A percentile compares a stretch with the other conserved stretches of the same genome.
These are phyloP conservation scores for Papilio helenus DNA, from an alignment of 1,140 invertebrate species.

Conservation along the genomic window DNA sequence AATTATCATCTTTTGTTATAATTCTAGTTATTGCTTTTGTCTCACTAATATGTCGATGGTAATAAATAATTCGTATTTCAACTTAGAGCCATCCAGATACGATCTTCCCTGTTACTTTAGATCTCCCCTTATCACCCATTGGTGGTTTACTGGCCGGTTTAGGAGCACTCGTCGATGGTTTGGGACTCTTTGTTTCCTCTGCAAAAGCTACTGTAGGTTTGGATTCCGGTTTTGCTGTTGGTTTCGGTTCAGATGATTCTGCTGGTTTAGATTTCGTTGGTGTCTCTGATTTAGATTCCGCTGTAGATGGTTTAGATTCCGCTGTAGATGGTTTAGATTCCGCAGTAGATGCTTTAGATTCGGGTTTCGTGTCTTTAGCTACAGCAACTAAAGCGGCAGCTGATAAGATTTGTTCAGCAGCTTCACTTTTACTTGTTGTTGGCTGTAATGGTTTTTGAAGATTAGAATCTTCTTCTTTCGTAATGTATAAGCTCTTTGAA, in stretches of 20 bases:
- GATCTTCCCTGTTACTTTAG: slow-evolving; percentile 86
- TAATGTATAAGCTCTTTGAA: slow-evolving; percentile 67
- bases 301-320: slow-evolving; percentile 42
- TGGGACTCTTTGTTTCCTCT: slow-evolving; percentile 49
- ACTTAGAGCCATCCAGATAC: slow-evolving; percentile 86
- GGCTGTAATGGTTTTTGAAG: slow-evolving; percentile 65
- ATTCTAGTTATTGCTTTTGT: slow-evolving; percentile 38
- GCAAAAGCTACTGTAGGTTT: slow-evolving; percentile 30
- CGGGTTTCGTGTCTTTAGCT: slow-evolving; percentile 49
- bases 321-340: slow-evolving; percentile 44
- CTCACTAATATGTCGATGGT: slow-evolving; percentile 33
- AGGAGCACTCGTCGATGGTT: slow-evolving; percentile 41
- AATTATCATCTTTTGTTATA: slow-evolving; percentile 1
- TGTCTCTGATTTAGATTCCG: slow-evolving; percentile 34
- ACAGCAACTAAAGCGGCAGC: slow-evolving; percentile 61
- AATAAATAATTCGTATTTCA: slow-evolving; percentile 6
- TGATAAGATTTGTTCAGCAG: slow-evolving; percentile 65
- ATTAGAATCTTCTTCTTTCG: slow-evolving; percentile 68
- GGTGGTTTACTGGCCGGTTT: slow-evolving; percentile 52
- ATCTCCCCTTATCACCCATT: slow-evolving; percentile 83
- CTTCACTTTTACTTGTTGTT: slow-evolving; percentile 62
- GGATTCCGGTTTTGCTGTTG: slow-evolving; percentile 38
- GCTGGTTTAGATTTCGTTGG: slow-evolving; percentile 42
- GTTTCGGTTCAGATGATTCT: slow-evolving; percentile 35
- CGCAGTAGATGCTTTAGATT: slow-evolving; percentile 37